Conservation (phyloP, 2,888 invertebrate species). For the Hydrotaea diabolus region DNA sequence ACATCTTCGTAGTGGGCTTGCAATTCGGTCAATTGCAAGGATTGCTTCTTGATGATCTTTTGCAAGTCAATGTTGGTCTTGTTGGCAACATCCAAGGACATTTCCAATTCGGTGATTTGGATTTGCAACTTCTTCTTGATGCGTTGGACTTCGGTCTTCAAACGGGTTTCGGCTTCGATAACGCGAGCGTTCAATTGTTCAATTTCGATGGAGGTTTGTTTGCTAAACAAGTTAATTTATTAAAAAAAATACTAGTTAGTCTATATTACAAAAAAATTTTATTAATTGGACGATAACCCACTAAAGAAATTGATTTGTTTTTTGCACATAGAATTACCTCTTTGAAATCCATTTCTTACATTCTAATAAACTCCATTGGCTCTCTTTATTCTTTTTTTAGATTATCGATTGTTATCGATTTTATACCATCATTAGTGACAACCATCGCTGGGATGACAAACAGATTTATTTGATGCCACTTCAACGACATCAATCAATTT, state of each 20-base stretch:
- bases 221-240: conserved; percentile 85
- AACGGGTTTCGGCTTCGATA: conserved; percentile 96
- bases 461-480: not conserved
- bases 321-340: not conserved
- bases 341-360: not conserved
- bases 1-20: conserved; percentile 98
- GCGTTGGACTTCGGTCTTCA: conserved; percentile 97
- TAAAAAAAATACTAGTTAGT: not conserved
- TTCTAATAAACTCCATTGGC: not conserved
- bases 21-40: conserved; percentile 93
- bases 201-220: conserved; percentile 98
- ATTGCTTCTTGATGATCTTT: conserved; percentile 98
- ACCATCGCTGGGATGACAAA: not conserved
- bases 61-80: conserved; percentile 98
- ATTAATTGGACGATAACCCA: not conserved
- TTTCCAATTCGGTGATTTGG: conserved; percentile 97
- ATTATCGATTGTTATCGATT: not conserved
- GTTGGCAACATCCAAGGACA: conserved; percentile 98
- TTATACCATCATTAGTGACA: not conserved
- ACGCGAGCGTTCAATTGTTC: conserved; percentile 97
- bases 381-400: not conserved
- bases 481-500: not conserved
- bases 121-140: conserved; percentile 99
- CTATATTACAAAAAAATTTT: not conserved
- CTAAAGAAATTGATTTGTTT: conserved; percentile 51